Base-by-base conservation (phyloP, 2,797 vertebrate species). In the Gastrophryne carolinensis region DNA sequence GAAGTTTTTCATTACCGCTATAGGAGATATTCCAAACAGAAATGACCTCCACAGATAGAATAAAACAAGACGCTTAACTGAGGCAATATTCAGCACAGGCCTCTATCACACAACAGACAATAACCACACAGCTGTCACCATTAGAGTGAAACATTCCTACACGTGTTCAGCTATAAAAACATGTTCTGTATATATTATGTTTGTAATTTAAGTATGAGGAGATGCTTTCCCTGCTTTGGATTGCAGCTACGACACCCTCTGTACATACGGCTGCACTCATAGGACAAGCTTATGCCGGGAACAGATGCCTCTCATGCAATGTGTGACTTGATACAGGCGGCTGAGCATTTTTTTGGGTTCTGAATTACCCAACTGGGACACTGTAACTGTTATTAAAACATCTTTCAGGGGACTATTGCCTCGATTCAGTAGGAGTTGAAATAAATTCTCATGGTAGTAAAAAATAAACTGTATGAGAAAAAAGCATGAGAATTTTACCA, bases 111-210 rank as follows among this genome's bases (percentile, higher is more conserved):
- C 44, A 47, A n/a, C 3, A 21, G n/a, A 47, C 44, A 47, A 47
- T 9, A 23, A 37, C 9, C 60, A 17, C 19, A 62, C 34, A 61
- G 34, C 19, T 49, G 41, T 17, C 13, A 8, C 41, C 15, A 47
- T 47, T 21, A 49, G 1, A 32, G 4, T 21, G 17, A 49, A 27
- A 13, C 17, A 49, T 64, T 44, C 29, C 35, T 21, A 44, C 39
- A 49, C 26, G 12, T 64, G 41, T 49, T 8, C 17, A 5, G 15
- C 39, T 47, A 27, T 12, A 9, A 64, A 64, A 6, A 47, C 61
- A 64, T 39, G 10, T 41, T 12, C 37, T n/a, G 60, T 64, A 47
- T 15, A 47, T 64, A 27, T 64, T 49, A 64, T 47, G n/a, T 24
- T 64, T 29, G 39, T 29, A 47, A 64, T 30, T 2, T 0, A 47